Percentiles rank a stretch among this genome's conserved stretches.
Conservation (phyloP, 2,113 vertebrate genomes). For the Nothoprocta pentlandii region DNA sequence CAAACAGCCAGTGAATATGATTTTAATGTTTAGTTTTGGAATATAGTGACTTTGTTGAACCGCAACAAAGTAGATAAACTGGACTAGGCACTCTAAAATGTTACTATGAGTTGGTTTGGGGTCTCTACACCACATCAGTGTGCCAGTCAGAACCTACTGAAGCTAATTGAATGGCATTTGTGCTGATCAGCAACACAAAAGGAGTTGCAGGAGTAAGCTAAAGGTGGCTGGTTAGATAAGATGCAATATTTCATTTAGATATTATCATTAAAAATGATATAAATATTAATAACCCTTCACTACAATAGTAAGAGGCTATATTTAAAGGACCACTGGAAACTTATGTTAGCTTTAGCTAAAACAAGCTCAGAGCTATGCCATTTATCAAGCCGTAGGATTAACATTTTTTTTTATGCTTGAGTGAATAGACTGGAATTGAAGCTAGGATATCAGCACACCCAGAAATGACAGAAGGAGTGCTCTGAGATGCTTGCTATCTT, state of each 20-base stretch:
- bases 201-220: background rate
- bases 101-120: background rate
- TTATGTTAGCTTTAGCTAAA: background rate
- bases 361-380: background rate
- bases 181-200: background rate
- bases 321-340: background rate
- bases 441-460: background rate
- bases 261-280: background rate
- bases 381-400: background rate
- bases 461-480: background rate
- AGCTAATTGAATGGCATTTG: background rate
- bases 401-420: background rate
- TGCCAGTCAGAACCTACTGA: background rate
- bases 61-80: background rate
- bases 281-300: background rate
- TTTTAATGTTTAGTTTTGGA: background rate
- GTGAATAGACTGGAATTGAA: background rate
- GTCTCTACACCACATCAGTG: background rate
- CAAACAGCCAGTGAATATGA: background rate
- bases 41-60: background rate
- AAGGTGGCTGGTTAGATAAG: background rate
- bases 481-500: background rate
- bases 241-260: background rate
- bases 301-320: background rate
- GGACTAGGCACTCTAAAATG: background rate